Evolutionary conservation across 2,888 invertebrate species (phyloP).

Genomic region (Hydrotaea cyrtoneurina): DNA sequence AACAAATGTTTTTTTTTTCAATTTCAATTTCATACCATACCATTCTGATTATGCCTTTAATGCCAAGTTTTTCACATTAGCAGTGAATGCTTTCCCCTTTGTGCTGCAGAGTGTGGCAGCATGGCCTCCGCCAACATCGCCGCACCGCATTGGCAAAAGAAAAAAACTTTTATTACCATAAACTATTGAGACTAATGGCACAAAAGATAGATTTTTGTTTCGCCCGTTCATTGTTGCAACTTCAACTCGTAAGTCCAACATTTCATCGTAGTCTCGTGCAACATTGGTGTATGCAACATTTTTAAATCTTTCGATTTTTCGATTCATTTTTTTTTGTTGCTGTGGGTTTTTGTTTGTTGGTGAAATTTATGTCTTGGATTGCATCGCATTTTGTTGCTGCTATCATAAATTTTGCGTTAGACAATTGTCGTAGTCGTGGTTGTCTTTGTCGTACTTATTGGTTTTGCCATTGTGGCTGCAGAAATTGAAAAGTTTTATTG

Average conservation of each 20-base stretch:
- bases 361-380: conserved; percentile 53
- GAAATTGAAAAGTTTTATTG: conserved; percentile 36
- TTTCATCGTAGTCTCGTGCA: conserved; percentile 26
- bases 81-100: background rate
- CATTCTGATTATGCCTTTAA: conserved; percentile 36
- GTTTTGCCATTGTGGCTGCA: conserved; percentile 3
- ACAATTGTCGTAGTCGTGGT: conserved; percentile 49
- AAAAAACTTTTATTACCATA: conserved; percentile 45
- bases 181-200: conserved; percentile 47
- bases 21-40: background rate
- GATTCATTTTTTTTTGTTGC: conserved; percentile 28
- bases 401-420: conserved; percentile 60
- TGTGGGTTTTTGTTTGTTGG: conserved; percentile 14
- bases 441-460: conserved; percentile 7
- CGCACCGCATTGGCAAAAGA: background rate
- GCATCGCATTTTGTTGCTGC: conserved; percentile 42
- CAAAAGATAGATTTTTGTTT: background rate
- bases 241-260: conserved; percentile 14
- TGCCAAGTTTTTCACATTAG: conserved; percentile 56
- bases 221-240: background rate
- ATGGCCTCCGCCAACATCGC: background rate
- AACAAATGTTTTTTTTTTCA: conserved; percentile 54
- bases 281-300: conserved; percentile 32
- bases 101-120: background rate
- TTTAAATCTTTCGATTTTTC: conserved; percentile 33